phyloP scores from a whole-genome alignment of 1,140 invertebrate species.

The Steinernema khuongi region DNA sequence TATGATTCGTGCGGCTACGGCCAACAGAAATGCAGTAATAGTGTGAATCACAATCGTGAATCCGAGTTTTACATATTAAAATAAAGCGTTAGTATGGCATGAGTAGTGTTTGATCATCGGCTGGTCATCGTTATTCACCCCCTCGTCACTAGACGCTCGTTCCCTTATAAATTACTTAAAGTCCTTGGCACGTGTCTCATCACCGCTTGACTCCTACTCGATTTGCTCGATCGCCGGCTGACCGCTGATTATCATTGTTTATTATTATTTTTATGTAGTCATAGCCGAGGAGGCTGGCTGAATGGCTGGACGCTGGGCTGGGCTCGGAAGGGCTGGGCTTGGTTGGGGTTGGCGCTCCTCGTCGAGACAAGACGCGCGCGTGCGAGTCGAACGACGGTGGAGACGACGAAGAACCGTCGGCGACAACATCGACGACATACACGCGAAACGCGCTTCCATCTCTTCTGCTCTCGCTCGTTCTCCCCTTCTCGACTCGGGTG shows the following conservation, averaged over 20 bases:
- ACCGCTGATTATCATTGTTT: background rate
- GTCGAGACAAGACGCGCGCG: conserved; percentile 8
- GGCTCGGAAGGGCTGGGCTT: background rate
- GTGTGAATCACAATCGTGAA: background rate
- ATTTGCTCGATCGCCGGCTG: background rate
- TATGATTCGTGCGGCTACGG: no score
- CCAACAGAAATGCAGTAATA: background rate
- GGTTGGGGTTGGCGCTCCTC: conserved; percentile 13
- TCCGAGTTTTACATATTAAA: background rate
- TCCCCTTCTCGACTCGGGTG: background rate
- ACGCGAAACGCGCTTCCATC: background rate
- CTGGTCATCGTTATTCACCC: background rate
- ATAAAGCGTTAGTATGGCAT: background rate
- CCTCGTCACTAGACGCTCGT: background rate
- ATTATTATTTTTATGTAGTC: conserved; percentile 3
- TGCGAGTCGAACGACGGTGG: background rate
- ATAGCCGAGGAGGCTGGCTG: background rate
- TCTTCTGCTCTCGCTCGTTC: background rate
- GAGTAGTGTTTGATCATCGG: background rate
- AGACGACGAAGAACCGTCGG: no score
- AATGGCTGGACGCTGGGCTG: conserved; percentile 4
- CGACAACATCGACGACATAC: background rate
- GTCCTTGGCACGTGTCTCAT: background rate
- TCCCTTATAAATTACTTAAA: background rate
- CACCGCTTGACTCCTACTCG: background rate